phyloP scores from a whole-genome alignment of 92 coral and sea anemone genomes.

The Palythoa heliodiscus region DNA sequence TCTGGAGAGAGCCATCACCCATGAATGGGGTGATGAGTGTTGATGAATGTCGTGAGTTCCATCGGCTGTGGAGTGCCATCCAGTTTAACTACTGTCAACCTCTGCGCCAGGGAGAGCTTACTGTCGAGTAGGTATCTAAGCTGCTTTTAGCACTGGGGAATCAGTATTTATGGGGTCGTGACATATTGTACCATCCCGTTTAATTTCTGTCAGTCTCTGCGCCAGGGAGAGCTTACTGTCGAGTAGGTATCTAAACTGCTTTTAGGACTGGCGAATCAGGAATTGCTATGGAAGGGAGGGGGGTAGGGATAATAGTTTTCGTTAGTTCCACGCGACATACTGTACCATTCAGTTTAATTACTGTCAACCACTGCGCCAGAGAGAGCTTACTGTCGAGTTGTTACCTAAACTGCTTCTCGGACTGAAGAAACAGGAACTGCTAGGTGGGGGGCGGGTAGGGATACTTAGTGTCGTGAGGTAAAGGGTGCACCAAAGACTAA shows the following conservation, averaged over 20 bases:
- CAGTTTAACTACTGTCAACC: constrained; percentile 97
- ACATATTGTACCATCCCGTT: constrained; percentile 97
- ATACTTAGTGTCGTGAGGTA: constrained; percentile 55
- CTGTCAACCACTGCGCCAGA: constrained; percentile 88
- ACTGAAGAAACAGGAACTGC: no score
- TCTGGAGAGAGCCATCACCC: constrained; percentile 84
- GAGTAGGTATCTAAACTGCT: constrained; percentile 69
- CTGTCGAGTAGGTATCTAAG: constrained; percentile 87
- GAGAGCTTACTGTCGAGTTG: constrained; percentile 93
- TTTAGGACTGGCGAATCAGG: no score
- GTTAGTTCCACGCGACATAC: constrained; percentile 93
- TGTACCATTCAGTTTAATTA: constrained; percentile 95
- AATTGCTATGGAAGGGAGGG: constrained; percentile 14
- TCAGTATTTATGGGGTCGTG: not conserved
- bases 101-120: constrained; percentile 76
- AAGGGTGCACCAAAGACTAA: no score
- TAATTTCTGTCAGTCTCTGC: constrained; percentile 87
- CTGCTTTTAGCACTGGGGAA: no score
- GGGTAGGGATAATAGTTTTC: not conserved
- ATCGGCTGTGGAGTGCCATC: constrained; percentile 97
- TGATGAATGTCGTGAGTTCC: constrained; percentile 96
- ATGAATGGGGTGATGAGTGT: constrained; percentile 93
- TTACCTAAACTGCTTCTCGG: constrained; percentile 15
- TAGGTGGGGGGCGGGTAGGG: no score
- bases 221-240: constrained; percentile 87